phyloP scores from a whole-genome alignment of 2,888 invertebrate genomes.

The Meta bourneti region DNA sequence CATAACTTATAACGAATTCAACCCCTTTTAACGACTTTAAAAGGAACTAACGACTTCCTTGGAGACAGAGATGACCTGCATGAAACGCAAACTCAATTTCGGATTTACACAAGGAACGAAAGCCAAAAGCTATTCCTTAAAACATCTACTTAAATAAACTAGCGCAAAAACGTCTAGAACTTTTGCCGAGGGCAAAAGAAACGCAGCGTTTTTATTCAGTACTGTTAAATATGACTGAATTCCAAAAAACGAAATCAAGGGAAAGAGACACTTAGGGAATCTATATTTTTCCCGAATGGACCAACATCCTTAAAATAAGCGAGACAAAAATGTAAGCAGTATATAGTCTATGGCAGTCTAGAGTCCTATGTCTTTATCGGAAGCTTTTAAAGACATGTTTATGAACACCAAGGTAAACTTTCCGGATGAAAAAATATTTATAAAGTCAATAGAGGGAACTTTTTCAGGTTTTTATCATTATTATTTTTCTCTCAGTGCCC shows the following conservation, averaged over 20 bases:
- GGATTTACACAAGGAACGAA: neutral
- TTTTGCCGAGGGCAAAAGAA: neutral
- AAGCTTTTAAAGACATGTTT: conserved; percentile 65
- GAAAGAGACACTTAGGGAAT: conserved; percentile 54
- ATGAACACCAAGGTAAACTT: conserved; percentile 60
- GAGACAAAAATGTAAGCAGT: conserved; percentile 54
- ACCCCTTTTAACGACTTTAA: neutral
- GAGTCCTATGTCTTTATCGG: conserved; percentile 58
- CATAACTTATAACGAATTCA: neutral
- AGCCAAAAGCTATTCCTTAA: neutral
- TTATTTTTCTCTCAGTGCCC: neutral
- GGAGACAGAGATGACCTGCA: neutral
- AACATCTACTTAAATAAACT: neutral
- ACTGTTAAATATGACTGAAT: conserved; percentile 44
- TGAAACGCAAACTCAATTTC: neutral
- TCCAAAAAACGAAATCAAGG: conserved; percentile 24
- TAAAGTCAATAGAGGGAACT: conserved; percentile 30
- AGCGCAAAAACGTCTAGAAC: neutral
- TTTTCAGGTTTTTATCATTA: conserved; percentile 21
- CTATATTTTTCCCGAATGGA: conserved; percentile 59
- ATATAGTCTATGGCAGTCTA: conserved; percentile 50
- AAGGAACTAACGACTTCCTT: neutral
- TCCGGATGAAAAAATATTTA: conserved; percentile 34
- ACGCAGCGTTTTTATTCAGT: neutral
- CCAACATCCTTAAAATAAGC: conserved; percentile 24